Conservation (phyloP, 2,888 invertebrate genomes). For the Candidula unifasciata region DNA sequence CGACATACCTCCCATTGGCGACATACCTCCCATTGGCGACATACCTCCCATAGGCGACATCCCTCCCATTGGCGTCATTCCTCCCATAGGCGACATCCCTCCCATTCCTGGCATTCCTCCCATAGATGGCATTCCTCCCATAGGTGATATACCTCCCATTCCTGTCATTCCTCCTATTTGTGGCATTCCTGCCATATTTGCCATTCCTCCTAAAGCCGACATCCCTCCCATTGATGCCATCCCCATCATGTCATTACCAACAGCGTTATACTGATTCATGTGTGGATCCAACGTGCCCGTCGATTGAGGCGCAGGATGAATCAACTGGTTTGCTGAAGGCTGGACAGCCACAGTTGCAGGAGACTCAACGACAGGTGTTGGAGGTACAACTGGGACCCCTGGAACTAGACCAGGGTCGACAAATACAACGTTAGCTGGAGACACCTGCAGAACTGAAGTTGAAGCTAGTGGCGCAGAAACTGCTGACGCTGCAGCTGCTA, state of each 20-base stretch:
- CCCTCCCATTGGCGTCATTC: constrained; percentile 14
- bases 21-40: constrained; percentile 24
- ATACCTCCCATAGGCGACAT: constrained; percentile 26
- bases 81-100: constrained; percentile 24
- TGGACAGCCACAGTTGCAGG: not conserved
- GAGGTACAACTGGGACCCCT: not conserved
- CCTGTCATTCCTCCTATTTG: constrained; percentile 17
- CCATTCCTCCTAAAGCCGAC: not conserved
- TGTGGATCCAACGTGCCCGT: constrained; percentile 5
- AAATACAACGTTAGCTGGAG: not conserved
- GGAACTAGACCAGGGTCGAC: not conserved
- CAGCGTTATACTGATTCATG: constrained; percentile 3
- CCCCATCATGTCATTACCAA: not conserved
- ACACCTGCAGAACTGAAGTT: not conserved
- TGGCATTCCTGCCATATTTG: not conserved
- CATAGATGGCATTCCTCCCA: constrained; percentile 18
- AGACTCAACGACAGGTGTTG: not conserved
- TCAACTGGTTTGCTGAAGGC: not conserved
- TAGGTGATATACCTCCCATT: not conserved
- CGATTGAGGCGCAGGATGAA: not conserved
- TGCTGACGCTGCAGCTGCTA: not conserved
- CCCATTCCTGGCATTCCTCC: not conserved
- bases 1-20: not conserved
- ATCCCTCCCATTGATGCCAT: constrained; percentile 3
- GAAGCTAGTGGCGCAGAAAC: not conserved